A percentile compares a stretch with the other conserved stretches of the same genome.
phyloP scores from a whole-genome alignment of 2,888 invertebrate genomes.

The Pristionchus japonicus region DNA sequence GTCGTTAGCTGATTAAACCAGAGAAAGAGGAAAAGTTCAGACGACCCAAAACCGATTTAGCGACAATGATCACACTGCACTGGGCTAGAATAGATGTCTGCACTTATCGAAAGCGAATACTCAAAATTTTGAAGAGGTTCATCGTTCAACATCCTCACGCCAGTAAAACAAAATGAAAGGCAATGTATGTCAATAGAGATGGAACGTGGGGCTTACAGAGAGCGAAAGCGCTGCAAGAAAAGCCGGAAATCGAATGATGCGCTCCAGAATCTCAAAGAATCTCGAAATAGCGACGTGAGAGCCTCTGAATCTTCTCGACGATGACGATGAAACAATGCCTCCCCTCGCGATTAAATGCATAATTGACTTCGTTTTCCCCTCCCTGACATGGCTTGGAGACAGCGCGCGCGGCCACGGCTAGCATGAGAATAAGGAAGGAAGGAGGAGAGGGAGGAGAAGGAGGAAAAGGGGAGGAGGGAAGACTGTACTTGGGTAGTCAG shows the following conservation, averaged over 20 bases:
- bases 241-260: too few species aligned
- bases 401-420: background rate
- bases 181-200: too few species aligned
- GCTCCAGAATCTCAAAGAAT: background rate
- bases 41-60: background rate
- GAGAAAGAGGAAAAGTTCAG: too few species aligned
- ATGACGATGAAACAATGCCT: background rate
- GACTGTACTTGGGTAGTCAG: slow-evolving; percentile 10
- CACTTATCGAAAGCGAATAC: too few species aligned
- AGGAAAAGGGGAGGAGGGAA: background rate
- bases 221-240: background rate
- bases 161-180: too few species aligned
- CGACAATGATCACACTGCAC: background rate
- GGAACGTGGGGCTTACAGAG: too few species aligned
- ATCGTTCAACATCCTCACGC: too few species aligned
- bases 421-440: background rate
- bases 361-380: background rate
- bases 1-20: too few species aligned
- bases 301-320: background rate
- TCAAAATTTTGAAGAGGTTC: background rate
- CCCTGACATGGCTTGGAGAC: background rate
- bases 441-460: background rate
- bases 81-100: background rate
- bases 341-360: background rate
- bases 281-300: background rate